Percentiles rank a stretch among this genome's conserved stretches.
Conservation (phyloP, 2,113 vertebrate species). For the Cercocebus atys region DNA sequence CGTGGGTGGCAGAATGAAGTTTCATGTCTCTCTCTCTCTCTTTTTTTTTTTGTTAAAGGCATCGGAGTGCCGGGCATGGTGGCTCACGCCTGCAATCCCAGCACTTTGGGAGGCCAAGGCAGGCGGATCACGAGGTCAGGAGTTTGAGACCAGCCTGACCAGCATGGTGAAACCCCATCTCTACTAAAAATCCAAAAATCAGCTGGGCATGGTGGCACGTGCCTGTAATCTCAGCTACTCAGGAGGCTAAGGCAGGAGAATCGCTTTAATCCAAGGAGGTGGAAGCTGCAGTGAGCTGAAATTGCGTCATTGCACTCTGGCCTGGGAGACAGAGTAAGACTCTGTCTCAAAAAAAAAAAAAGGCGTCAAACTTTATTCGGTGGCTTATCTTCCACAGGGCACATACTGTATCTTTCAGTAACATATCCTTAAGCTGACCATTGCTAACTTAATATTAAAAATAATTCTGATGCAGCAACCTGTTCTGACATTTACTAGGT, state of each 20-base stretch:
- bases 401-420: neutral
- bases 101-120: too few relatives aligned
- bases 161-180: too few relatives aligned
- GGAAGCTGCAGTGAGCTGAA: too few relatives aligned
- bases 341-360: too few relatives aligned
- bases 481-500: neutral
- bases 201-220: neutral
- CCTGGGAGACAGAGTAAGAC: too few relatives aligned
- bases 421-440: neutral
- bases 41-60: too few relatives aligned
- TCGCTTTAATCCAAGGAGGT: too few relatives aligned
- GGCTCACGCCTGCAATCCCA: too few relatives aligned
- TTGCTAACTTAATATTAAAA: neutral
- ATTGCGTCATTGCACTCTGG: too few relatives aligned
- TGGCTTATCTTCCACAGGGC: neutral
- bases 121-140: too few relatives aligned
- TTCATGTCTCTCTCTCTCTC: too few relatives aligned
- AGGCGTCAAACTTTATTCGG: neutral
- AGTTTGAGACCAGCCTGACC: too few relatives aligned
- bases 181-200: neutral
- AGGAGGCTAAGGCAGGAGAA: neutral
- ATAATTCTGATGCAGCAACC: neutral
- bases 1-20: neutral
- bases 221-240: neutral
- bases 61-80: fast-evolving